phyloP scores from a whole-genome alignment of 2,797 vertebrate species.

The Scarus forsteni region DNA sequence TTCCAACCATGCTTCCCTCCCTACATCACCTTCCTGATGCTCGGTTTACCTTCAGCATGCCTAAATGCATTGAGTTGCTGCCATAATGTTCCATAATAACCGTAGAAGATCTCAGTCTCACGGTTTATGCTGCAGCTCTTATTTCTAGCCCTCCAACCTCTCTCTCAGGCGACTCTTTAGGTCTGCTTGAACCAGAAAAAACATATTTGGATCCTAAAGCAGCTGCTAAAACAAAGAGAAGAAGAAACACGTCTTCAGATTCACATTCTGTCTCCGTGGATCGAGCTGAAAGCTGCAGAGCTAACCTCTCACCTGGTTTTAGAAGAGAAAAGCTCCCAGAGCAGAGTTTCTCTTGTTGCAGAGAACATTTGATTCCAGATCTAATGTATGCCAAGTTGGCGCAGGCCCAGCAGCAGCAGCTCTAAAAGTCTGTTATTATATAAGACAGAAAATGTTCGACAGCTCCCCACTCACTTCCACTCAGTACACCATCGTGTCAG shows the following conservation, averaged over 20 bases:
- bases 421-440: constrained; percentile 19
- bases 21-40: too few relatives aligned
- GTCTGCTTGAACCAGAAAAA: constrained; percentile 42
- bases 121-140: constrained; percentile 49
- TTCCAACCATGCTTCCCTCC: too few relatives aligned
- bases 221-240: constrained; percentile 63
- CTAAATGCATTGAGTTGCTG: constrained; percentile 11
- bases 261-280: constrained; percentile 19
- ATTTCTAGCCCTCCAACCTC: constrained; percentile 23
- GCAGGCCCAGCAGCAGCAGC: constrained; percentile 25
- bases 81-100: constrained; percentile 17
- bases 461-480: constrained; percentile 13
- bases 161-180: constrained; percentile 44
- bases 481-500: background rate
- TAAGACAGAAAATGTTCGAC: background rate
- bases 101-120: constrained; percentile 21
- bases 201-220: constrained; percentile 46
- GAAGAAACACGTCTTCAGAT: constrained; percentile 32
- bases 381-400: constrained; percentile 14
- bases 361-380: constrained; percentile 27
- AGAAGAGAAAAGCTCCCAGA: constrained; percentile 11
- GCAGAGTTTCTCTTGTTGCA: background rate
- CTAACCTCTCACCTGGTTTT: constrained; percentile 65
- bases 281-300: constrained; percentile 22
- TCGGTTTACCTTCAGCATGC: background rate